Evolutionary conservation across 2,888 invertebrate species (phyloP).

Genomic region (Ophion ellenae): DNA sequence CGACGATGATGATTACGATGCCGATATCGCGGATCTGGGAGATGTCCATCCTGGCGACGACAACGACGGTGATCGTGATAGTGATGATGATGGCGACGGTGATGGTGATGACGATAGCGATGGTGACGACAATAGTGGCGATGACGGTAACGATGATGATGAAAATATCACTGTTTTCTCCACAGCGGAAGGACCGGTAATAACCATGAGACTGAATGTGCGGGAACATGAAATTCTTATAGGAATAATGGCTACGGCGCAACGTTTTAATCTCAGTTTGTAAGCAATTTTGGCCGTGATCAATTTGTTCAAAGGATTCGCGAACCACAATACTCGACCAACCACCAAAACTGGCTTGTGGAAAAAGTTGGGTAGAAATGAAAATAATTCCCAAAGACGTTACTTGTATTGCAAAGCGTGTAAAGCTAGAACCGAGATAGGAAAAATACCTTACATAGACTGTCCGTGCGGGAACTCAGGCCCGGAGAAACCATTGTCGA

Average conservation of each 20-base stretch:
- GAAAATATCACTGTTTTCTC: slow-evolving; percentile 28
- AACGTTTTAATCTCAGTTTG: slow-evolving; percentile 10
- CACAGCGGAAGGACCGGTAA: slow-evolving; percentile 24
- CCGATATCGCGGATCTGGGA: slow-evolving; percentile 24
- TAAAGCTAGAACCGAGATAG: slow-evolving; percentile 7
- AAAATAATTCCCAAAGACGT: slow-evolving; percentile 32
- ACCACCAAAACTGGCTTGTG: slow-evolving; percentile 34
- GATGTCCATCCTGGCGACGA: not conserved
- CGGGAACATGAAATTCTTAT: slow-evolving; percentile 37
- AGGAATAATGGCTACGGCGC: slow-evolving; percentile 24
- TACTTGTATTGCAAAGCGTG: slow-evolving; percentile 44
- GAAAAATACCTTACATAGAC: slow-evolving; percentile 21
- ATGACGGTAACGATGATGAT: slow-evolving; percentile 4
- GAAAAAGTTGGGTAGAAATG: slow-evolving; percentile 34
- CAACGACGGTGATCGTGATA: not conserved
- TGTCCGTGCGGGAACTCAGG: slow-evolving; percentile 30
- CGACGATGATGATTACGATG: slow-evolving; percentile 17
- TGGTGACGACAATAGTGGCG: not conserved
- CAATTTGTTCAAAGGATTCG: slow-evolving; percentile 27
- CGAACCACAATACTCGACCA: slow-evolving; percentile 37
- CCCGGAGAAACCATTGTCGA: slow-evolving; percentile 23
- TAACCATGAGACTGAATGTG: slow-evolving; percentile 37
- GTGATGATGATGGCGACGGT: not conserved
- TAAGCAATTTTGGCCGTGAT: slow-evolving; percentile 40
- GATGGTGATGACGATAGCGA: not conserved